Percentiles rank a stretch among this genome's conserved stretches.
Evolutionary conservation across 2,797 vertebrate genomes (phyloP).

Genomic region (Aotus griseimembra): DNA sequence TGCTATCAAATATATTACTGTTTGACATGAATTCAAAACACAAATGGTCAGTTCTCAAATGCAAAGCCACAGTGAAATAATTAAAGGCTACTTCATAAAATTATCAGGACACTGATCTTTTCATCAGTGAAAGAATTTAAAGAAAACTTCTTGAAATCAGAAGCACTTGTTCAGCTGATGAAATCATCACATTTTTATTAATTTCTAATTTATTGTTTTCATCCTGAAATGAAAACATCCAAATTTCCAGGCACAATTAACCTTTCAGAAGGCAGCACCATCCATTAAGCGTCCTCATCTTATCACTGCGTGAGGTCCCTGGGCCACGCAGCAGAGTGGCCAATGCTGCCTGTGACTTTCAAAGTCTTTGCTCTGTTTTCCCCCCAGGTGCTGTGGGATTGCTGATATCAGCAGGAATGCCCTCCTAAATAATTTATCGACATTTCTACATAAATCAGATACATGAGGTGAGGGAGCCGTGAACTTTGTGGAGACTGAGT

Average conservation of each 20-base stretch:
- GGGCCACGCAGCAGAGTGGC: slow-evolving; percentile 53
- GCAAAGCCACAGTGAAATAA: neutral
- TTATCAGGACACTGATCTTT: neutral
- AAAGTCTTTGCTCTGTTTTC: slow-evolving; percentile 52
- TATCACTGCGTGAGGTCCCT: neutral
- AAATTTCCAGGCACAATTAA: neutral
- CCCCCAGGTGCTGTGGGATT: slow-evolving; percentile 50
- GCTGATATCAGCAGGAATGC: slow-evolving; percentile 79
- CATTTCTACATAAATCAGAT: slow-evolving; percentile 82
- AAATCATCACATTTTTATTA: neutral
- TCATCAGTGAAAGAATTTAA: neutral
- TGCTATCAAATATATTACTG: neutral
- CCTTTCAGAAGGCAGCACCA: neutral
- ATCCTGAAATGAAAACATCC: neutral
- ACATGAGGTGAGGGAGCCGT: slow-evolving; percentile 77
- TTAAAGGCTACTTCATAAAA: neutral
- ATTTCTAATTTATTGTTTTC: neutral
- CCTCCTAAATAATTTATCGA: slow-evolving; percentile 81
- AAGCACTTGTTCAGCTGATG: neutral
- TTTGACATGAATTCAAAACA: neutral
- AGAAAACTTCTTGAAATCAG: neutral
- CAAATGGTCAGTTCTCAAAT: neutral
- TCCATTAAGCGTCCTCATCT: neutral
- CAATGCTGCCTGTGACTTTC: slow-evolving; percentile 71
- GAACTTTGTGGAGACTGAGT: slow-evolving; percentile 70